phyloP scores from a whole-genome alignment of 2,888 invertebrate species.

The Microdon myrmicae region DNA sequence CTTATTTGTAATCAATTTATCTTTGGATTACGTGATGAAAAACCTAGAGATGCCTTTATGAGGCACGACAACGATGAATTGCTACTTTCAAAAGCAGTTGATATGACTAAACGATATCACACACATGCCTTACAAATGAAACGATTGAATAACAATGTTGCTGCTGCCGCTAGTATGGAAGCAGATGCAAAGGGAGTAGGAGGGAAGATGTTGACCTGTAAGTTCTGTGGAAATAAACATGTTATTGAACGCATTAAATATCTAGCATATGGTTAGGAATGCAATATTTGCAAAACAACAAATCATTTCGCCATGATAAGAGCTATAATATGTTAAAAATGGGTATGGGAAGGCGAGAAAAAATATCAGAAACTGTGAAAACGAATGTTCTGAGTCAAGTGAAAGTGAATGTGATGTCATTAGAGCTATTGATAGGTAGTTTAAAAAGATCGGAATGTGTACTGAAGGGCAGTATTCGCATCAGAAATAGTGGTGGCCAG shows the following conservation, averaged over 20 bases:
- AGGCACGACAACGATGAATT: conserved; percentile 1
- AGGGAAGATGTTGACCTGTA: background rate
- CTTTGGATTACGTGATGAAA: conserved; percentile 11
- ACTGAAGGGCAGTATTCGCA: background rate
- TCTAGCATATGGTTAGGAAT: background rate
- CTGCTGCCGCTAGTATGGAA: background rate
- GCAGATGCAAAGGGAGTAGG: background rate
- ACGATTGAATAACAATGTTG: background rate
- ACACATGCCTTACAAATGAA: conserved; percentile 2
- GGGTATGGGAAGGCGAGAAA: background rate
- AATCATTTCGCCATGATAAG: conserved; percentile 1
- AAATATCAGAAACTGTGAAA: background rate
- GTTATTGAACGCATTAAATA: background rate
- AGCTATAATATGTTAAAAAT: too few relatives aligned
- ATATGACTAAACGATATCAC: background rate
- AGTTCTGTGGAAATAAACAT: background rate
- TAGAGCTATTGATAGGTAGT: background rate
- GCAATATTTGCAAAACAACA: background rate
- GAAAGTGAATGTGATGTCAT: background rate
- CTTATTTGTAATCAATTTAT: conserved; percentile 5
- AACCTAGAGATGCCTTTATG: conserved; percentile 1
- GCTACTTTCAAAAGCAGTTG: conserved; percentile 3
- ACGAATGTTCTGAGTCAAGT: too few relatives aligned
- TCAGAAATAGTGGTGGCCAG: background rate
- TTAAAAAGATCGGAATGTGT: background rate